Percentiles rank a stretch among this genome's conserved stretches.
These are phyloP conservation scores for Heterochromis multidens DNA, from an alignment of 2,113 vertebrate species.

Conservation along the genomic window DNA sequence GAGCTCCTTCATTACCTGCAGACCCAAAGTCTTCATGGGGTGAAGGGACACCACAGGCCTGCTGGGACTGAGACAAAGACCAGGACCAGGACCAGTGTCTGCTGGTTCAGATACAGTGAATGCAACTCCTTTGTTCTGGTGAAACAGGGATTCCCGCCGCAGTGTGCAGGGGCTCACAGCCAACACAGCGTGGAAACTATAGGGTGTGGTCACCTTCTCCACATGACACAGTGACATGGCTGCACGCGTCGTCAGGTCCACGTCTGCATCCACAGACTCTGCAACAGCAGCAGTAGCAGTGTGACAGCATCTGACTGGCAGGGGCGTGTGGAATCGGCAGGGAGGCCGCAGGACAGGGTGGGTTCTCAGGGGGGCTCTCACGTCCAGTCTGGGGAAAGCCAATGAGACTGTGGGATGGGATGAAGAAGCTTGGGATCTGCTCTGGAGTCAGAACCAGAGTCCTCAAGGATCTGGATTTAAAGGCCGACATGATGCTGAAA, in stretches of 20 bases:
- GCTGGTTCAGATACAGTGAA: background rate
- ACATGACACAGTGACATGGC: constrained; percentile 67
- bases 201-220: constrained; percentile 61
- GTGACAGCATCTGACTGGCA: background rate
- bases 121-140: background rate
- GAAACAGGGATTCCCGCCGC: constrained; percentile 69
- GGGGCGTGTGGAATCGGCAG: background rate
- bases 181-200: constrained; percentile 60
- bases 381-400: background rate
- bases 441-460: constrained; percentile 65
- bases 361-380: background rate
- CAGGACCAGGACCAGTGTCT: background rate
- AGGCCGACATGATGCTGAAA: background rate
- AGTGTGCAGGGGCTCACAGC: constrained; percentile 52
- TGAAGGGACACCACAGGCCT: background rate
- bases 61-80: background rate
- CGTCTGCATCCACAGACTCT: background rate
- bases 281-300: rapidly evolving
- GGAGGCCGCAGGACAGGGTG: background rate
- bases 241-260: constrained; percentile 37
- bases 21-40: background rate
- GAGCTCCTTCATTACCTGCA: constrained; percentile 29
- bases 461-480: constrained; percentile 8
- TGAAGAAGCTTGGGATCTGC: constrained; percentile 54
- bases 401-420: constrained; percentile 22